Evolutionary conservation across 1,140 invertebrate genomes (phyloP).

Genomic region (Macrocentrus cingulum): DNA sequence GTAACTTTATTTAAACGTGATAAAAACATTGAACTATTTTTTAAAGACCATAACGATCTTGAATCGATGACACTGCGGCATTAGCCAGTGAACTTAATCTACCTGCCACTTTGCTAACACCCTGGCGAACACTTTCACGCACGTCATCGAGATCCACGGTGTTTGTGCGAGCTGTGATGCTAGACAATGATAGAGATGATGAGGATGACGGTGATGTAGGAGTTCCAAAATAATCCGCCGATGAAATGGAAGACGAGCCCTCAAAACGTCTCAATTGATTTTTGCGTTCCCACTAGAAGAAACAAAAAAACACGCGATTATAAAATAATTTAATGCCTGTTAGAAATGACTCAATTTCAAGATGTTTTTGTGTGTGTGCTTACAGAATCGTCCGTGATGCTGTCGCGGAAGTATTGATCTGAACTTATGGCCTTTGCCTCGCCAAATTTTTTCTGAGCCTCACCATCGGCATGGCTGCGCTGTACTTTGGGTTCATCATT

Average conservation of each 20-base stretch:
- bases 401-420: conserved; percentile 89
- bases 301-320: conserved; percentile 30
- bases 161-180: conserved; percentile 38
- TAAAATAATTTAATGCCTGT: no score
- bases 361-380: no score
- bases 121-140: conserved; percentile 92
- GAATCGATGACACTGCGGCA: conserved; percentile 89
- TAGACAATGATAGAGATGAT: conserved; percentile 44
- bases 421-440: conserved; percentile 97
- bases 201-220: conserved; percentile 49
- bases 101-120: conserved; percentile 95
- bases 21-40: not conserved
- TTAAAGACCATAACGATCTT: conserved; percentile 64
- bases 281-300: conserved; percentile 64
- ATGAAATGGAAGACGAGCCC: conserved; percentile 91
- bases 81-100: conserved; percentile 90
- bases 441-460: conserved; percentile 93
- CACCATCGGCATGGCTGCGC: conserved; percentile 51
- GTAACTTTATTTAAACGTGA: no score
- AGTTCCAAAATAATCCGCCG: conserved; percentile 90
- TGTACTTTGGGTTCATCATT: conserved; percentile 30
- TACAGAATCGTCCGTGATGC: conserved; percentile 65
- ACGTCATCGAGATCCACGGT: conserved; percentile 84
- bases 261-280: conserved; percentile 77
- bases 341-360: no score